Evolutionary conservation across 2,888 invertebrate genomes (phyloP).

Genomic region (Drepanosiphum platanoidis): DNA sequence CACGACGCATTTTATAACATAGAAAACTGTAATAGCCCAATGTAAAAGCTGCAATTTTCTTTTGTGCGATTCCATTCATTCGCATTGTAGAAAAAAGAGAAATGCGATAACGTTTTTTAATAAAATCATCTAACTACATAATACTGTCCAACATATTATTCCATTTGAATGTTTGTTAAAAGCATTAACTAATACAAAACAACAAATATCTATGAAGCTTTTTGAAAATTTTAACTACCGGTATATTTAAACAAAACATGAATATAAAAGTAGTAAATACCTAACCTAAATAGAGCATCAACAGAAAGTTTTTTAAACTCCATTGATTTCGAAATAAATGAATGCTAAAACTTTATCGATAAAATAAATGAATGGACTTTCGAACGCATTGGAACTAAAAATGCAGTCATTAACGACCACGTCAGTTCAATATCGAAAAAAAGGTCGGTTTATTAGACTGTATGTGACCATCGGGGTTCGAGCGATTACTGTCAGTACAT

Average conservation of each 20-base stretch:
- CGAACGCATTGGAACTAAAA: not conserved
- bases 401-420: not conserved
- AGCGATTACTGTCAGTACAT: not conserved
- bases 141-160: not conserved
- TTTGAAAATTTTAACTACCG: not conserved
- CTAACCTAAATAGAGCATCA: not conserved
- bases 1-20: not conserved
- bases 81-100: not conserved
- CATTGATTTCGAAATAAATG: not conserved
- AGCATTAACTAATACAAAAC: not conserved
- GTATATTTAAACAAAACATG: not conserved
- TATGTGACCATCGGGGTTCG: not conserved
- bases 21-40: not conserved
- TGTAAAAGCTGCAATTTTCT: not conserved
- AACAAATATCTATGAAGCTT: not conserved
- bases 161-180: not conserved
- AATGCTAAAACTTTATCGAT: slow-evolving; percentile 1
- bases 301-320: not conserved
- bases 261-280: not conserved
- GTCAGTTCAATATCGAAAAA: not conserved
- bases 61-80: not conserved
- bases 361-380: not conserved
- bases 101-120: not conserved
- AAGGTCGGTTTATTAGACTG: not conserved
- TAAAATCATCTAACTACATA: not conserved